These are phyloP conservation scores for Nomada goodeniana DNA, from an alignment of 2,888 invertebrate genomes.

Conservation along the genomic window DNA sequence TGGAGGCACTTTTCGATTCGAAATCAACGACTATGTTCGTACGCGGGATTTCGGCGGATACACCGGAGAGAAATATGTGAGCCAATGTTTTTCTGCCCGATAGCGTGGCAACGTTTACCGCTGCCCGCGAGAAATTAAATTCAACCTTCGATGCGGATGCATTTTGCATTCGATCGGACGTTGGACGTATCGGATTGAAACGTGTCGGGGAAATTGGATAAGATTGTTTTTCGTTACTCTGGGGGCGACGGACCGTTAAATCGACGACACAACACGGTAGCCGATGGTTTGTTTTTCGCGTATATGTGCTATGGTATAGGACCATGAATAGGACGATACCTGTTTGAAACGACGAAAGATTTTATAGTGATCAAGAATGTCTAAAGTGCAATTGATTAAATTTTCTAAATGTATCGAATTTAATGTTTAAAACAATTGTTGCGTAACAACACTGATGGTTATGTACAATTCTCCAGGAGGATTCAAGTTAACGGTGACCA, in stretches of 20 bases:
- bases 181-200: constrained; percentile 18
- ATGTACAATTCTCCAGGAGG: no score
- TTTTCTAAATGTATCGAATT: no score
- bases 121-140: constrained; percentile 24
- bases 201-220: constrained; percentile 14
- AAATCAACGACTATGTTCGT: constrained; percentile 46
- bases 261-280: background rate
- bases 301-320: background rate
- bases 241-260: constrained; percentile 21
- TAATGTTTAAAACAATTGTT: no score
- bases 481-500: no score
- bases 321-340: background rate
- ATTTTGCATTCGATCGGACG: constrained; percentile 4
- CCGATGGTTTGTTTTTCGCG: background rate
- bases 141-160: constrained; percentile 12
- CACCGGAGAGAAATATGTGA: background rate
- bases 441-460: no score
- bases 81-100: constrained; percentile 23
- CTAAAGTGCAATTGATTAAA: no score
- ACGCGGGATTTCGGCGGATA: background rate
- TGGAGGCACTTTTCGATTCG: constrained; percentile 46
- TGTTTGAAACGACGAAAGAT: no score
- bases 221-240: constrained; percentile 27
- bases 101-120: constrained; percentile 16
- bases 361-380: no score